Evolutionary conservation across 2,797 vertebrate genomes (phyloP), one percentile per base, ranked within the genome.

Genomic region (Coregonus sp.): DNA sequence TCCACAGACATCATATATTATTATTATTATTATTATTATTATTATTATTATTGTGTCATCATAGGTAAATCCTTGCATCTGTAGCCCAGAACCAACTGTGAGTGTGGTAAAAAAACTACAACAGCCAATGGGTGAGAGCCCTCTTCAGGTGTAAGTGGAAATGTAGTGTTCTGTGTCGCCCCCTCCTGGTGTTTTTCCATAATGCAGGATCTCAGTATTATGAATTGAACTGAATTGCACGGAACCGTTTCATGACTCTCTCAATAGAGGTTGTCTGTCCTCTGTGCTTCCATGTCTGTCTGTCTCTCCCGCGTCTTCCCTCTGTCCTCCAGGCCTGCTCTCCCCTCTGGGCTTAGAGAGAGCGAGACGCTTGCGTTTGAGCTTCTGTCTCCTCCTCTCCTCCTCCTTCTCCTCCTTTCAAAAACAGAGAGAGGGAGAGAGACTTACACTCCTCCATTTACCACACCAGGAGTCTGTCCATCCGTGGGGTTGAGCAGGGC

Each of bases 351-450:
- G 92, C 89, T 94, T 94, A 86, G 90, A 89, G 84, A 93, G 94
- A 86, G 90, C 89, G 84, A 93, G 93, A 85, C 90, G 93, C 82
- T 92, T 94, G 85, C 92, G 93, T 87, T 94, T 96, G 29, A 89
- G 89, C 86, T 92, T 94, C 91, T 93, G 91, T 86, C 90, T 90
- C 52, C 59, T 63, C 20, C 7, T 63, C 20, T 63, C 59, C 65
- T 31, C 84, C 90, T 31, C 84, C 90, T 92, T 94, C 82, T 94
- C 94, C 83, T 94, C 93, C 93, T 96, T 96, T 91, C 18, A 89
- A 85, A 91, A 81, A 90, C 51, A 92, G 88, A 88, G 56, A 92
- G 81, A 86, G 81, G 79, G 90, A 85, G 73, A 93, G 88, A 88
- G 86, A 89, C 84, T 87, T 78, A 79, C 15, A 82, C 81, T 80